phyloP scores from a whole-genome alignment of 2,797 vertebrate genomes.

The Miichthys miiuy region DNA sequence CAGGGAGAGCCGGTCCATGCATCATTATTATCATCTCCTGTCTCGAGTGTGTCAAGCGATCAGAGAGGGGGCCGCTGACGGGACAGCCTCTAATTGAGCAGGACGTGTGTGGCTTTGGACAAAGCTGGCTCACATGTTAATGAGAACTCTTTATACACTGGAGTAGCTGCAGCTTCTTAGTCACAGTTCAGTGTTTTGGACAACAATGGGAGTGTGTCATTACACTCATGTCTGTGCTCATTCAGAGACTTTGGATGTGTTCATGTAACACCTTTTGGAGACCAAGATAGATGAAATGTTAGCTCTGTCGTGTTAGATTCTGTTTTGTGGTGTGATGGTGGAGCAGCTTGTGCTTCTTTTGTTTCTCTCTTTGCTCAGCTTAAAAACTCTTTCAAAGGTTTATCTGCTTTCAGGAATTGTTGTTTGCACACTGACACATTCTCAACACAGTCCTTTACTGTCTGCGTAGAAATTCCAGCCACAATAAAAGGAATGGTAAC shows the following conservation, averaged over 20 bases:
- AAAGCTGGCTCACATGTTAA: conserved; percentile 63
- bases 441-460: conserved; percentile 21
- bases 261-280: neutral
- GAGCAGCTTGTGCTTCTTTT: neutral
- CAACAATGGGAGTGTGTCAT: neutral
- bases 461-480: conserved; percentile 12
- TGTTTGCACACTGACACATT: conserved; percentile 21
- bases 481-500: conserved; percentile 7
- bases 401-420: conserved; percentile 19
- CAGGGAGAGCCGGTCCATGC: conserved; percentile 3
- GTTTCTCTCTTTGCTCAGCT: conserved; percentile 4
- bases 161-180: conserved; percentile 25
- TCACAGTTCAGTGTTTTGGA: conserved; percentile 23
- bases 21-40: conserved; percentile 24
- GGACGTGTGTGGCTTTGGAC: conserved; percentile 53
- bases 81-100: conserved; percentile 60
- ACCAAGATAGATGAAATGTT: neutral
- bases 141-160: conserved; percentile 43
- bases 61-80: conserved; percentile 30
- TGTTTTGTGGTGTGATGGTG: accelerated
- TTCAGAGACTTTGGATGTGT: conserved; percentile 1
- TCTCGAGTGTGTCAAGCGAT: conserved; percentile 36
- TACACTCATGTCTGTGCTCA: neutral
- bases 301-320: neutral
- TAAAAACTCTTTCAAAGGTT: conserved; percentile 21